A percentile compares a stretch with the other conserved stretches of the same genome.
phyloP scores from a whole-genome alignment of 1,140 invertebrate species.

The Drosophila tani region DNA sequence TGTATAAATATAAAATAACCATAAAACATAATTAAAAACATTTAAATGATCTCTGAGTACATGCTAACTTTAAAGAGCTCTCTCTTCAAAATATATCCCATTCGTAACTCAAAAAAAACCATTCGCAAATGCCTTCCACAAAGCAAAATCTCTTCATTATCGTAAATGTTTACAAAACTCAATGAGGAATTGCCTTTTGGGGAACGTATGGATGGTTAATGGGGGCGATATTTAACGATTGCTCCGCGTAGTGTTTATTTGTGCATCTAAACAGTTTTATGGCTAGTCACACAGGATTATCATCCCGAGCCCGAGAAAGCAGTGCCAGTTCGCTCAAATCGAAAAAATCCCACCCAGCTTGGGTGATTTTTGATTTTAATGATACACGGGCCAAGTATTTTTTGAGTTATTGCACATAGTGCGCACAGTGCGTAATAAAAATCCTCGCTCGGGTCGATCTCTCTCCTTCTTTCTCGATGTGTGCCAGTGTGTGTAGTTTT shows the following conservation, averaged over 20 bases:
- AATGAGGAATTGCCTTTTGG: constrained; percentile 29
- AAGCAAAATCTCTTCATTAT: constrained; percentile 15
- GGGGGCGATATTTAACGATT: constrained; percentile 49
- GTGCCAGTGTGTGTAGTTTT: constrained; percentile 54
- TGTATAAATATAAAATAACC: no score
- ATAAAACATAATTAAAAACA: not conserved
- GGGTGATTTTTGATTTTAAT: constrained; percentile 78
- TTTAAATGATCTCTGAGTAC: not conserved
- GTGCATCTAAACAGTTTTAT: constrained; percentile 79
- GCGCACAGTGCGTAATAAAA: constrained; percentile 72
- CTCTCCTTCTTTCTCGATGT: constrained; percentile 3
- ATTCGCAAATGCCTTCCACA: constrained; percentile 3
- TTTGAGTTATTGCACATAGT: constrained; percentile 75
- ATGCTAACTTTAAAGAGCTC: not conserved
- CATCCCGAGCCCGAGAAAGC: not conserved
- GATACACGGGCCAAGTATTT: constrained; percentile 78
- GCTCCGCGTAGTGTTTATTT: constrained; percentile 71
- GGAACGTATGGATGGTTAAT: constrained; percentile 15
- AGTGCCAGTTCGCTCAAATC: constrained; percentile 25
- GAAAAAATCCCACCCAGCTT: constrained; percentile 60
- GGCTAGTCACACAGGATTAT: constrained; percentile 57
- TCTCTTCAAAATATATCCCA: no score
- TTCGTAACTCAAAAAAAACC: not conserved
- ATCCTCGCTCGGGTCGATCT: not conserved
- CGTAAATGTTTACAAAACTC: constrained; percentile 56